These are phyloP conservation scores for Drosophila kokeensis DNA, from an alignment of 2,888 invertebrate genomes.

Conservation along the genomic window DNA sequence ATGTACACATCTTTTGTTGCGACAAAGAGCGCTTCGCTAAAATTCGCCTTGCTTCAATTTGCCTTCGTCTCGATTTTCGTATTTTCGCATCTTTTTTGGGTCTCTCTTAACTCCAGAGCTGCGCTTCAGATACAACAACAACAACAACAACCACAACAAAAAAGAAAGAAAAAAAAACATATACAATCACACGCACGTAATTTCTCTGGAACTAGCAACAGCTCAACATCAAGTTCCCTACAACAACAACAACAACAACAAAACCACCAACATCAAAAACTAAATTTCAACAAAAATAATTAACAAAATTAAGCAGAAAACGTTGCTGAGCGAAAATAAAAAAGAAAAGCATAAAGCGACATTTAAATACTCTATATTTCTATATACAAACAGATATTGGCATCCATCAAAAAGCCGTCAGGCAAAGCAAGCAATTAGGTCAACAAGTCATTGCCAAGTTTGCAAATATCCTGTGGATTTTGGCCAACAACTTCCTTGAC, in stretches of 20 bases:
- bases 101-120: conserved; percentile 6
- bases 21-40: conserved; percentile 28
- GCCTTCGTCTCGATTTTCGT: conserved; percentile 25
- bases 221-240: conserved; percentile 10
- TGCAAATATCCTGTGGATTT: neutral
- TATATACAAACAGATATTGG: neutral
- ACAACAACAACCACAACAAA: neutral
- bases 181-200: conserved; percentile 70
- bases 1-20: conserved; percentile 23
- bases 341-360: conserved; percentile 2
- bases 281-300: conserved; percentile 69
- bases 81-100: conserved; percentile 3
- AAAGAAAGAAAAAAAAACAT: conserved; percentile 18
- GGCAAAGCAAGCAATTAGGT: neutral
- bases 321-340: conserved; percentile 3
- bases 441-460: too few relatives aligned
- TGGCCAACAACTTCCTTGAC: neutral
- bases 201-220: conserved; percentile 67
- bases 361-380: conserved; percentile 22
- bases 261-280: conserved; percentile 8
- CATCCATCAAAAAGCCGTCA: neutral
- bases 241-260: conserved; percentile 15
- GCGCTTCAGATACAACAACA: conserved; percentile 4
- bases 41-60: conserved; percentile 45
- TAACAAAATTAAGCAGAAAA: conserved; percentile 61